Conservation (phyloP, 2,888 invertebrate species). For the Torymus auratus region DNA sequence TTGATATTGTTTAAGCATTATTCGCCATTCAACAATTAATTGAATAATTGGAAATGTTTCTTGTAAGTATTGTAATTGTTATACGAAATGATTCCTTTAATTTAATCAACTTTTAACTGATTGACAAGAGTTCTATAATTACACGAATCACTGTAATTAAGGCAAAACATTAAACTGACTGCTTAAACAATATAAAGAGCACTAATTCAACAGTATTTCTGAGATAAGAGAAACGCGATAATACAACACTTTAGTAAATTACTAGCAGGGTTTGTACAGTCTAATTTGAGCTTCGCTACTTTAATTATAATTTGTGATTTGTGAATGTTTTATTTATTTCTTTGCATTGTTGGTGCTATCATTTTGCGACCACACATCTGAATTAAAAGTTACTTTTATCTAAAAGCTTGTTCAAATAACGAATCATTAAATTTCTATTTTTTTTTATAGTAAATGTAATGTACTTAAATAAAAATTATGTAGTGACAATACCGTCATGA, state of each 20-base stretch:
- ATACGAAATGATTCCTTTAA: background rate
- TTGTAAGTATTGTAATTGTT: background rate
- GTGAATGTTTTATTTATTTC: constrained; percentile 55
- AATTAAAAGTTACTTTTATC: constrained; percentile 8
- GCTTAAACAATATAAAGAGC: constrained; percentile 51
- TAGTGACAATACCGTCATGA: constrained; percentile 35
- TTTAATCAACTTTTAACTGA: background rate
- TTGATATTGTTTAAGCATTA: constrained; percentile 53
- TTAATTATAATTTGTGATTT: constrained; percentile 24
- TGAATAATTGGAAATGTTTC: background rate
- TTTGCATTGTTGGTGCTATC: constrained; percentile 47
- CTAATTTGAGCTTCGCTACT: constrained; percentile 44
- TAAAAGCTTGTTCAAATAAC: background rate
- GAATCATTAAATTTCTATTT: constrained; percentile 4
- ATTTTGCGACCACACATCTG: constrained; percentile 21
- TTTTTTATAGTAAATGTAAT: constrained; percentile 8
- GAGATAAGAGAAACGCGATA: constrained; percentile 16
- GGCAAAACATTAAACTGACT: constrained; percentile 6
- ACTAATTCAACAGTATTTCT: constrained; percentile 54
- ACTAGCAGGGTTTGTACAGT: constrained; percentile 51
- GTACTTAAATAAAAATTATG: constrained; percentile 31
- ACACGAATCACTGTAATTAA: background rate
- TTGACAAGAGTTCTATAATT: background rate
- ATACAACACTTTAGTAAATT: constrained; percentile 17
- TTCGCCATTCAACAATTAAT: background rate